Percentiles rank a stretch among this genome's conserved stretches.
Evolutionary conservation across 2,113 vertebrate genomes (phyloP).

Genomic region (Mesocricetus auratus): DNA sequence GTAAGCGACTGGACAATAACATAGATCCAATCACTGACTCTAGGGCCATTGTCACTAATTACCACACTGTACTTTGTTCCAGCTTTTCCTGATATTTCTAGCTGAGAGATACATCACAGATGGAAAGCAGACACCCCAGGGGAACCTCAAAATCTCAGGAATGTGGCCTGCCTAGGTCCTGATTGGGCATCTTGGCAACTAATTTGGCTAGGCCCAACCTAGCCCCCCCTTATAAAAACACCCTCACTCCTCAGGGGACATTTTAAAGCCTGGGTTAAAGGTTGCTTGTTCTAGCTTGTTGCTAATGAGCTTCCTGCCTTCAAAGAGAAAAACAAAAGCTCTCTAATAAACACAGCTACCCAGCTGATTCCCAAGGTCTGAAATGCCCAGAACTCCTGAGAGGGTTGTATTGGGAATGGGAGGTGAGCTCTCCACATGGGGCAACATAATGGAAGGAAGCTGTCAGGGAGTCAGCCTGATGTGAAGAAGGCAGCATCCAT

Average conservation of each 20-base stretch:
- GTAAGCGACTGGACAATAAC: neutral
- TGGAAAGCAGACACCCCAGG: neutral
- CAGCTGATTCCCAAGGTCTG: neutral
- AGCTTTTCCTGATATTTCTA: neutral
- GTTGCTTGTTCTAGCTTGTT: conserved; percentile 3
- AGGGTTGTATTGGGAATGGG: neutral
- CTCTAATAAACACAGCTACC: conserved; percentile 44
- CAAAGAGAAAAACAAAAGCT: conserved; percentile 68
- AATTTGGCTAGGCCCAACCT: neutral
- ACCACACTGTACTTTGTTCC: neutral
- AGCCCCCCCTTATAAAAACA: neutral
- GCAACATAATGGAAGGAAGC: conserved; percentile 49
- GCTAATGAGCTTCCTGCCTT: conserved; percentile 72
- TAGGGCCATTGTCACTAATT: neutral
- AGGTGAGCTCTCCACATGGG: neutral
- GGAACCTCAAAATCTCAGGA: conserved; percentile 9
- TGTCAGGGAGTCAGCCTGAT: neutral
- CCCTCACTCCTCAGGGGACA: conserved; percentile 20
- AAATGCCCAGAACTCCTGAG: neutral
- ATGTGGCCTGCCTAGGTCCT: neutral
- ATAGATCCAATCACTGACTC: neutral
- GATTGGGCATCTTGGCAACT: neutral
- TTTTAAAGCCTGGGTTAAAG: conserved; percentile 8
- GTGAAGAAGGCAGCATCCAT: neutral
- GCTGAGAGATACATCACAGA: neutral